Conservation (phyloP, 2,888 invertebrate genomes). For the Eristalis pertinax region DNA sequence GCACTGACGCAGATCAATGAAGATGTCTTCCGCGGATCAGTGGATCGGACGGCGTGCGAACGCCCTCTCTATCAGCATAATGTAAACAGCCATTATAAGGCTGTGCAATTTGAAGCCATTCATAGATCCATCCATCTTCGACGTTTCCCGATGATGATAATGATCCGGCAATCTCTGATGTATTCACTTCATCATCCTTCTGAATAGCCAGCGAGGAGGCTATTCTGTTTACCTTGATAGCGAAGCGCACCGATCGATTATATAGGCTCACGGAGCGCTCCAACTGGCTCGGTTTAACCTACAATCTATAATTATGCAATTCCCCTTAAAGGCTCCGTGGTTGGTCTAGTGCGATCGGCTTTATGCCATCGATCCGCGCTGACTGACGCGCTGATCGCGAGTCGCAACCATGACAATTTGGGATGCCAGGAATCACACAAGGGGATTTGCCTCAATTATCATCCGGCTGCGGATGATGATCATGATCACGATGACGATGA, state of each 20-base stretch:
- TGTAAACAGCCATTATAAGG: slow-evolving; percentile 60
- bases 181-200: slow-evolving; percentile 37
- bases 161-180: slow-evolving; percentile 59
- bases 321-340: slow-evolving; percentile 78
- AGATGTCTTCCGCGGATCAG: slow-evolving; percentile 37
- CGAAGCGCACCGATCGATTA: slow-evolving; percentile 22
- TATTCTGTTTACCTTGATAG: slow-evolving; percentile 48
- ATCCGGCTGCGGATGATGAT: slow-evolving; percentile 23
- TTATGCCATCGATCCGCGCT: slow-evolving; percentile 17
- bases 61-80: slow-evolving; percentile 40
- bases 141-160: slow-evolving; percentile 63
- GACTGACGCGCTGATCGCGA: slow-evolving; percentile 12
- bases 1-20: slow-evolving; percentile 19
- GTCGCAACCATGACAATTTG: slow-evolving; percentile 53
- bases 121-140: slow-evolving; percentile 66
- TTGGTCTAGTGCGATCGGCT: slow-evolving; percentile 75
- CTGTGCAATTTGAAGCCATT: slow-evolving; percentile 61
- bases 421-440: slow-evolving; percentile 26
- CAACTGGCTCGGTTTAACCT: slow-evolving; percentile 32
- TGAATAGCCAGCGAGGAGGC: slow-evolving; percentile 4
- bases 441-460: slow-evolving; percentile 49
- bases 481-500: slow-evolving; percentile 26
- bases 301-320: slow-evolving; percentile 79
- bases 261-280: slow-evolving; percentile 27
- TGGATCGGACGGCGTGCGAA: background rate